Base-by-base conservation (phyloP, 2,113 vertebrate species). In the Vulpes ferrilata region DNA sequence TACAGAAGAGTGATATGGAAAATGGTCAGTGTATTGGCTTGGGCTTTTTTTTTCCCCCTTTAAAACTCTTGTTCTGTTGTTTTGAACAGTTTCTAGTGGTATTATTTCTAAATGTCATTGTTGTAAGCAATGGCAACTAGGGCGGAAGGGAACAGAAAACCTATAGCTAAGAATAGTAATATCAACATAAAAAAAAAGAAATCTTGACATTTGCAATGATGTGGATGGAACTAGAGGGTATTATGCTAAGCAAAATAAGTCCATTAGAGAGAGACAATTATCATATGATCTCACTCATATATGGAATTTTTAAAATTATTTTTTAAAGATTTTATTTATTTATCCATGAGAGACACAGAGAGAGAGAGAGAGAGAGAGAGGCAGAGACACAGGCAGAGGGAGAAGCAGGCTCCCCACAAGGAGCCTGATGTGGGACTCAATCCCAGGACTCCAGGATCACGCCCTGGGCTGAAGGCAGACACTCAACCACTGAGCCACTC, bases 41-140 rank as follows among this genome's bases (percentile, higher is more conserved):
- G 43, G 32, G 6, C 5, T 69, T 60, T 69, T 15, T 35, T 78
- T 83, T 38, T 32, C 12, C 3, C 3, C 43, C 74, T 90, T 95
- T 81, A 64, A 59, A 96, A 48, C 85, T 51, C 11, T 92, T 30
- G 43, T 69, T 71, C 35, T 35, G 43, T 64, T 93, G 51, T 51
- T 96, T 62, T 88, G 64, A 84, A 25, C 22, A 71, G 60, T 62
- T 94, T 65, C 60, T 43, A 85, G 55, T 51, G 19, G n/a, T n/a
- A 11, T 80, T 90, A 48, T 90, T 94, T 88, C 86, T 90, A 87
- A 97, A 65, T 91, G 62, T n/a, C 78, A 57, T 22, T 51, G 30
- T n/a, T 88, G 11, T 25, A 35, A 64, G 43, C 84, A 93, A 38
- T 93, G 82, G 55, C n/a, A 74, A 51, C 7, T 11, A 16, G n/a